Base-by-base conservation (phyloP, 2,888 invertebrate species). In the Hyposoter didymator region DNA sequence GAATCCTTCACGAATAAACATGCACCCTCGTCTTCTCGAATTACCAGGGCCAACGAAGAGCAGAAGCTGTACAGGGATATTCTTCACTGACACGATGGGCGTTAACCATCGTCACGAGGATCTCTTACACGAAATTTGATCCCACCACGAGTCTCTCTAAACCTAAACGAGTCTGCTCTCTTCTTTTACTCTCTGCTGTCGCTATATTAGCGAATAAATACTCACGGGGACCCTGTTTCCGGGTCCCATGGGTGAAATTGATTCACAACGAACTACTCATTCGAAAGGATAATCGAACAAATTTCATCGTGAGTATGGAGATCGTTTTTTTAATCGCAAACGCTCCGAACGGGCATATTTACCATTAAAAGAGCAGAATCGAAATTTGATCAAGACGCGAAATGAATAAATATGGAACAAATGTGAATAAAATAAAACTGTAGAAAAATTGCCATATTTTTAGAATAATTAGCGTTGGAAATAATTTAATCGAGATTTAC, bases 91-190 rank as follows among this genome's bases (percentile, higher is more conserved):
- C 79, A 73, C 84, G 72, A 89, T 90, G 90, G 91, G 91, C 91
- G 91, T 91, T 86, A 79, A 90, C 89, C 89, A 87, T 79, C 88
- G 88, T 88, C 88, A 87, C 67, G 86, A 83, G 85, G 89, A 91
- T 91, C 90, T 86, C 87, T 91, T 89, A 89, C 90, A 88, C 84
- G 91, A 89, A 89, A 90, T 79, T 76, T 82, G 88, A 90, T 84
- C 83, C 82, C 32, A 78, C 80, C 76, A 72, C 73, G 69, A 74
- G 62, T 39, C 67, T 70, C 59, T 82, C 55, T 52, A 49, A 59
- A 28, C 59, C 59, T 47, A 45, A 70, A 73, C 79, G 74, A 70
- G 43, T 76, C 22, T n/a, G n/a, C 35, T 55, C 55, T 10, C 19
- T 14, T 47, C 14, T 81, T 22, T 52, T 6, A 55, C 22, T 59